Percentiles rank a stretch among this genome's conserved stretches.
phyloP scores from a whole-genome alignment of 2,797 vertebrate genomes.

The Bryconaethiops microstoma region DNA sequence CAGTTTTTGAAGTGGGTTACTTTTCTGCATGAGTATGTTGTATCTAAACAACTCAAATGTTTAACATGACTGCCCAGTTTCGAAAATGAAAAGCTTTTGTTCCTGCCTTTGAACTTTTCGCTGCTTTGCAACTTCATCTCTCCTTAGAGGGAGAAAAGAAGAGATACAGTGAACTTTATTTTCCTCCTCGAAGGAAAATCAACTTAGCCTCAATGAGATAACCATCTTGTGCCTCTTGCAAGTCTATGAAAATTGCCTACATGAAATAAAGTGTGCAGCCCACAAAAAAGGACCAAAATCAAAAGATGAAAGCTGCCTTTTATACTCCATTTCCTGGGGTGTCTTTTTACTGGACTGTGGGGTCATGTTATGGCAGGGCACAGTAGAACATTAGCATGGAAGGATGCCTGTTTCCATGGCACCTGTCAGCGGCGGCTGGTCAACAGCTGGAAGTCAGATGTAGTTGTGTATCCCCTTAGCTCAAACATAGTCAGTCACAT shows the following conservation, averaged over 20 bases:
- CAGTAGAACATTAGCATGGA: background rate
- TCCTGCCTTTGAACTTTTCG: background rate
- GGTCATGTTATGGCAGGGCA: background rate
- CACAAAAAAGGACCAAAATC: constrained; percentile 13
- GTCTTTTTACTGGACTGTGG: background rate
- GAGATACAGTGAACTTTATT: constrained; percentile 35
- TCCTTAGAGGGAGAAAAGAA: constrained; percentile 17
- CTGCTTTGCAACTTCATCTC: constrained; percentile 13
- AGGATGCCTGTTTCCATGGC: constrained; percentile 10
- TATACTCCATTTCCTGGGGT: constrained; percentile 6
- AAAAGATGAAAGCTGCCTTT: constrained; percentile 21
- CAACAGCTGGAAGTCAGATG: background rate
- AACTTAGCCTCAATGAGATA: constrained; percentile 33
- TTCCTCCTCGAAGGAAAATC: constrained; percentile 15
- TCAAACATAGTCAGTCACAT: background rate
- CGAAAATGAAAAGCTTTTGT: constrained; percentile 15
- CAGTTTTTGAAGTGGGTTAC: background rate
- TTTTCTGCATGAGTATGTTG: background rate
- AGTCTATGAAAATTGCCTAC: background rate
- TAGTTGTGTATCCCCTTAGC: background rate
- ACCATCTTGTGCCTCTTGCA: constrained; percentile 31
- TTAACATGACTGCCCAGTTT: constrained; percentile 9
- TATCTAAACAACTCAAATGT: constrained; percentile 16
- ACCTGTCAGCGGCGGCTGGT: background rate
- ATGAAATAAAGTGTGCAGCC: background rate